Evolutionary conservation across 53 echinoderm and acorn worm genomes (phyloP).

Genomic region (Crossaster papposus): DNA sequence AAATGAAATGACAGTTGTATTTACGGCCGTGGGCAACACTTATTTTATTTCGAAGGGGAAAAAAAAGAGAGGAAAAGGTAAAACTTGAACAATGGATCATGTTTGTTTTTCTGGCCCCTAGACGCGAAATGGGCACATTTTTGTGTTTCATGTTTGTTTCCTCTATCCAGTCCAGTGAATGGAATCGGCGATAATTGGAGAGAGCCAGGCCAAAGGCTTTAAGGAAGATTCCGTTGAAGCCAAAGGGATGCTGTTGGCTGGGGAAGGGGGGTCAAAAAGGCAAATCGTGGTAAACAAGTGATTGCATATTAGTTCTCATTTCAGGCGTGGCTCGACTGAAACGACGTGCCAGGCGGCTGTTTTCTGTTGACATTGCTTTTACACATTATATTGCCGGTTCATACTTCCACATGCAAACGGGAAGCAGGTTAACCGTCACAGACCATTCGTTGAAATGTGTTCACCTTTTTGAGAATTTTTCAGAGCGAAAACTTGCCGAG

Average conservation of each 20-base stretch:
- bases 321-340: conserved; percentile 13
- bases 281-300: not conserved
- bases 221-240: not conserved
- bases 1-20: no score
- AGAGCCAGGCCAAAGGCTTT: not conserved
- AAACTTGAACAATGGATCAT: not conserved
- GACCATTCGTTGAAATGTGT: no score
- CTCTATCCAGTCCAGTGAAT: not conserved
- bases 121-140: not conserved
- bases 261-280: not conserved
- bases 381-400: not conserved
- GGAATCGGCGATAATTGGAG: not conserved
- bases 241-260: not conserved
- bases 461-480: no score
- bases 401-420: no score
- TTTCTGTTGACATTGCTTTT: not conserved
- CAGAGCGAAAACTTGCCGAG: no score
- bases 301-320: conserved; percentile 20
- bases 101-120: not conserved
- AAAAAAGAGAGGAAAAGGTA: no score
- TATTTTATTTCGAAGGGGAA: not conserved
- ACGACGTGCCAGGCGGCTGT: not conserved
- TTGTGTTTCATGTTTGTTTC: conserved; percentile 8
- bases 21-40: not conserved
- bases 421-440: no score